Base-by-base conservation (phyloP, 2,888 invertebrate genomes). In the Leptarthrus brevirostris region DNA sequence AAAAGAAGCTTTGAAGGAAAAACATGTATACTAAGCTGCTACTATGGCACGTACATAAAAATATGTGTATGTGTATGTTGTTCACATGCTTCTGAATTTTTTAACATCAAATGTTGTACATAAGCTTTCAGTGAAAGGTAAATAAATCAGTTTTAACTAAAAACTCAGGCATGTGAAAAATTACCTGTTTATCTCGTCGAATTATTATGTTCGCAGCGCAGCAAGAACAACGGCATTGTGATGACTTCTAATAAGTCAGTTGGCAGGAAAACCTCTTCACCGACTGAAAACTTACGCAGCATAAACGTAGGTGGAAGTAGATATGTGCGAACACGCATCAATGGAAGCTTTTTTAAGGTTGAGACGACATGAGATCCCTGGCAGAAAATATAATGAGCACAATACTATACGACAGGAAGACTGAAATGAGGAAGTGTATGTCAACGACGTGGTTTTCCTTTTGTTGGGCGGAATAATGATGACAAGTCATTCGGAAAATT, bases 131-230 rank as follows among this genome's bases (percentile, higher is more conserved):
- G 47, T 58, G 44, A 58, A 61, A 56, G 61, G 58, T 72, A 72
- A 72, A 72, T 58, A 72, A 72, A 72, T 72, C 72, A 72, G 34
- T 24, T 47, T 30, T 26, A 54, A 72, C 56, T 49, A 36, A 58
- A 44, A 58, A 72, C 34, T 49, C 72, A 72, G 58, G 61, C 72
- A 72, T 58, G 58, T 72, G 72, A 58, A 61, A 72, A 72, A 72
- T 72, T 72, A 58, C 24, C 54, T 72, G 61, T 72, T 72, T 72
- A 40, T 58, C 56, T 24, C 58, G 58, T 58, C 56, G 47, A 72
- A 58, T 47, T 72, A 56, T 72, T 49, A 52, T 69, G 49, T 69
- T 69, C 24, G 30, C 40, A 52, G 34, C 30, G 49, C 47, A 52
- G 22, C 49, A 69, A 69, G 69, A 52, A 69, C 49, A 52, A 24